Evolutionary conservation across 2,888 invertebrate species (phyloP).

Genomic region (Drosophila meridiana): DNA sequence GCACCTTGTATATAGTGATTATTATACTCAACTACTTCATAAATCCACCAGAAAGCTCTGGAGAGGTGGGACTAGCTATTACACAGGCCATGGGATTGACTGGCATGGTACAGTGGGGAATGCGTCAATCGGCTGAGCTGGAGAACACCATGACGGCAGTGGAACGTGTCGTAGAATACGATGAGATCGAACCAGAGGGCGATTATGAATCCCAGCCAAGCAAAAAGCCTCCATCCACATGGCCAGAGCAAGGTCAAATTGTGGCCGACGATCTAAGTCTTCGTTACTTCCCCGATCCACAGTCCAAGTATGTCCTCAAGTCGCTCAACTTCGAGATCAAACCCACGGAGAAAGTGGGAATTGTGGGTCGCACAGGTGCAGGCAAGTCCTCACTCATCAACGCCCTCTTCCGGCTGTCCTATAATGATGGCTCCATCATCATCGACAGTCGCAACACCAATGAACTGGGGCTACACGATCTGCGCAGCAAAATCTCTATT

Average conservation of each 20-base stretch:
- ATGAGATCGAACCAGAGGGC: slow-evolving; percentile 84
- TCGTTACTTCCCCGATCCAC: slow-evolving; percentile 88
- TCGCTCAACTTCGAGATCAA: slow-evolving; percentile 88
- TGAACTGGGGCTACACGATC: slow-evolving; percentile 90
- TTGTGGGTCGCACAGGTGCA: slow-evolving; percentile 90
- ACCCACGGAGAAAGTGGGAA: slow-evolving; percentile 89
- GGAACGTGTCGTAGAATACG: slow-evolving; percentile 91
- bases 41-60: slow-evolving; percentile 88
- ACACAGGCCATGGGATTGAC: slow-evolving; percentile 92
- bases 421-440: slow-evolving; percentile 90
- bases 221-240: slow-evolving; percentile 88
- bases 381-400: slow-evolving; percentile 90
- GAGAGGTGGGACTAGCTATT: slow-evolving; percentile 91
- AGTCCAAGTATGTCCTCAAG: slow-evolving; percentile 90
- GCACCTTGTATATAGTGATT: slow-evolving; percentile 92
- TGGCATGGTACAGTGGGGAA: slow-evolving; percentile 91
- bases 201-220: slow-evolving; percentile 88
- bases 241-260: slow-evolving; percentile 90
- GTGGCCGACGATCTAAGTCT: slow-evolving; percentile 89
- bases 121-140: slow-evolving; percentile 95
- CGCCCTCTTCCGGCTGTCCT: slow-evolving; percentile 92
- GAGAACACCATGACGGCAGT: slow-evolving; percentile 96
- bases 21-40: slow-evolving; percentile 95
- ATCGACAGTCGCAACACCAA: slow-evolving; percentile 92
- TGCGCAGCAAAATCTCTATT: slow-evolving; percentile 92